Conservation (phyloP, 2,888 invertebrate species). For the Amitus sp. region DNA sequence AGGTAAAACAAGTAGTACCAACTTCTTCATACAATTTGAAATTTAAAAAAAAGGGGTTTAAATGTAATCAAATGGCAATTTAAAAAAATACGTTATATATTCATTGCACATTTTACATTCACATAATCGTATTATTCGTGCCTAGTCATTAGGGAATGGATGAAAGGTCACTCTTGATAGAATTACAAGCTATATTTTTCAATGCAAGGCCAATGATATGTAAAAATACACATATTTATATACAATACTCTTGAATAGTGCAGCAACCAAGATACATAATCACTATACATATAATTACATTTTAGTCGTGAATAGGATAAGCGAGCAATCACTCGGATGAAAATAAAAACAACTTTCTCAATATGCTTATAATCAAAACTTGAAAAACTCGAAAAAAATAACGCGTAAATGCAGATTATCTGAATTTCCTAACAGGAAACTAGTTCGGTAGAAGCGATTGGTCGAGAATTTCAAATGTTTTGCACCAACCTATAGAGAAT, state of each 20-base stretch:
- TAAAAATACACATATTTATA: slow-evolving; percentile 65
- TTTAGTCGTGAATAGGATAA: slow-evolving; percentile 40
- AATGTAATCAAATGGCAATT: not conserved
- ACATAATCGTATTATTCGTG: slow-evolving; percentile 24
- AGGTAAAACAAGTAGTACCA: too few species aligned
- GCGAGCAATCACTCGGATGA: slow-evolving; percentile 33
- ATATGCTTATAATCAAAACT: too few species aligned
- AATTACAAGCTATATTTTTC: slow-evolving; percentile 59
- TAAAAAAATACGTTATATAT: slow-evolving; percentile 33
- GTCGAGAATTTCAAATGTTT: not conserved
- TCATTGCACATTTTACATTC: slow-evolving; percentile 33
- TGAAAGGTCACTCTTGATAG: slow-evolving; percentile 47
- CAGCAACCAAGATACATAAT: slow-evolving; percentile 64
- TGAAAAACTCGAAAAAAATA: too few species aligned
- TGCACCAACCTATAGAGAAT: slow-evolving; percentile 29
- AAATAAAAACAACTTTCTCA: too few species aligned
- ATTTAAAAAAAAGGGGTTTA: too few species aligned
- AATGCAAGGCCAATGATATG: slow-evolving; percentile 65
- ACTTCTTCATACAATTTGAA: too few species aligned
- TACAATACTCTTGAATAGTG: slow-evolving; percentile 64
- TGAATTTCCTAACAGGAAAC: too few species aligned
- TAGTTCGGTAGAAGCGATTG: too few species aligned
- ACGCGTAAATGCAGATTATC: too few species aligned
- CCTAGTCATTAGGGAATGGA: slow-evolving; percentile 28
- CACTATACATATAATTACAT: slow-evolving; percentile 62